Conservation (phyloP, 2,888 invertebrate species). For the Drosophila planitibia region DNA sequence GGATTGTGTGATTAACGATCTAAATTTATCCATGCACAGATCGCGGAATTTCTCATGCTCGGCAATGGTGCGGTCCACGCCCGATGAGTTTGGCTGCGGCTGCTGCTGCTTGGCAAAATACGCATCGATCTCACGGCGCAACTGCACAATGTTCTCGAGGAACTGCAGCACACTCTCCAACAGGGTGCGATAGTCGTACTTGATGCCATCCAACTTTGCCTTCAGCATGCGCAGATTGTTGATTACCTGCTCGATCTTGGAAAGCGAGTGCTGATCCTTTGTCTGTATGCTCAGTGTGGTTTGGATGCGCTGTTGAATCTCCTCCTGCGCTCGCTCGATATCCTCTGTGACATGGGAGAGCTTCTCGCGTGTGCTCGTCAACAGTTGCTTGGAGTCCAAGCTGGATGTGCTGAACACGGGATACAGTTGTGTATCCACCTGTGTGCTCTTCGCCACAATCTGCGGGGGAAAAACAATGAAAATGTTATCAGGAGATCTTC, state of each 20-base stretch:
- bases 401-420: constrained; percentile 90
- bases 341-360: constrained; percentile 87
- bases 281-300: constrained; percentile 88
- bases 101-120: constrained; percentile 85
- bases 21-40: constrained; percentile 89
- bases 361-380: constrained; percentile 87
- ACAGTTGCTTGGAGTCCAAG: constrained; percentile 87
- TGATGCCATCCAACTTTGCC: constrained; percentile 88
- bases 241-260: constrained; percentile 88
- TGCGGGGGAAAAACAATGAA: constrained; percentile 68
- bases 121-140: constrained; percentile 88
- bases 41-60: constrained; percentile 89
- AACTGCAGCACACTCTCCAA: constrained; percentile 90
- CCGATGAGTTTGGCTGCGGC: constrained; percentile 23
- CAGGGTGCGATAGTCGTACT: constrained; percentile 90
- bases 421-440: constrained; percentile 90
- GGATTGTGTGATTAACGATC: constrained; percentile 89
- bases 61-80: constrained; percentile 86
- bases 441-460: constrained; percentile 89
- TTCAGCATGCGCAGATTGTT: constrained; percentile 89
- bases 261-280: constrained; percentile 86
- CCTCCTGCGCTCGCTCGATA: constrained; percentile 88
- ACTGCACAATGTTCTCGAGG: constrained; percentile 88
- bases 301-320: constrained; percentile 89
- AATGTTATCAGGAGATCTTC: neutral